Base-by-base conservation (phyloP, 2,888 invertebrate species). In the Ichneumoninae sp. region DNA sequence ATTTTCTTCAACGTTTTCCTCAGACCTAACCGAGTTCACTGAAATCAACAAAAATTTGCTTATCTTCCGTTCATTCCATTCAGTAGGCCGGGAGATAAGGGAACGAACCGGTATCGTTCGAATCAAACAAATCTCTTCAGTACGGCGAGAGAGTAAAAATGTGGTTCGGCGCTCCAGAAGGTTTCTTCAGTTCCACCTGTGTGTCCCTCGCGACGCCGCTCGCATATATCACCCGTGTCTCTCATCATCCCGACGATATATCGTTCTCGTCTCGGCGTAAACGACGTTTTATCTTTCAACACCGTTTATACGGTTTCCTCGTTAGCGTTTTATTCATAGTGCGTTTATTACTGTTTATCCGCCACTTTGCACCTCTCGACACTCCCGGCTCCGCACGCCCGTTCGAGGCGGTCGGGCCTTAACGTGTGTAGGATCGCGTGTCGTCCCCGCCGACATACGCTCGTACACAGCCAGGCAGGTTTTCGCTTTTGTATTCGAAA, bases 311-410 rank as follows among this genome's bases (percentile, higher is more conserved):
- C 81, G 85, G 85, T 85, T 85, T 71, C 81, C 86, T 89, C 90
- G 90, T 91, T 90, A 90, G 89, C 89, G 87, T 89, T 91, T 90
- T 90, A 90, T 91, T 91, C 90, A 90, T 90, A 89, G 89, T 89
- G 88, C 89, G 90, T 90, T 91, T 90, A 91, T 91, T 91, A 90
- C 84, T 91, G 90, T 90, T 91, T 91, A 88, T 90, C 88, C 90
- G 87, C 89, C 90, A 91, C 90, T 90, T 90, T 89, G 89, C 90
- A 90, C 91, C 90, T 89, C 44, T 88, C 89, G 62, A 60, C 83
- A 70, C 80, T 76, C 77, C 44, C 44, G 44, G 66, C 50, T 69
- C 81, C 77, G 76, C 79, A 66, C 40, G 54, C 71, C 47, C 66
- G 10, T 66, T 62, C 72, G 65, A 13, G 13, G 30, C 52, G 33